Base-by-base conservation (phyloP, 2,888 invertebrate species). In the Dorcus parallelipipedus region DNA sequence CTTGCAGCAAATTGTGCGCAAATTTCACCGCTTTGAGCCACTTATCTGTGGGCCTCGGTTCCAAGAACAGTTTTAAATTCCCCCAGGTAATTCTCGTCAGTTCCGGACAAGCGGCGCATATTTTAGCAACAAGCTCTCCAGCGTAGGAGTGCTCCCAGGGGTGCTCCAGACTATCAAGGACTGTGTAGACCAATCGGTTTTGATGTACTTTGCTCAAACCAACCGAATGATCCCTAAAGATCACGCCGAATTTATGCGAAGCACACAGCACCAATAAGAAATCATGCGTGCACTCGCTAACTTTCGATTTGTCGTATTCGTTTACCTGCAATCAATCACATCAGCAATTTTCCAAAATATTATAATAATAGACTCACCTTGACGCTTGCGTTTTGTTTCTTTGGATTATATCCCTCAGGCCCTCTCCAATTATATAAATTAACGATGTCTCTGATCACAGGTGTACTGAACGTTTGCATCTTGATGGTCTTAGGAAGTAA, bases 401-500 rank as follows among this genome's bases (percentile, higher is more conserved):
- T 74, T 0, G 78, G 72, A 52, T 81, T 81, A 68, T 80, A 78
- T 17, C 78, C 80, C 8, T 78, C 79, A 0, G 89, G 88, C 0
- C 90, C 91, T 68, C 84, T 85, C 91, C 91, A 92, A 64, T 87
- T 84, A 66, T 88, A 91, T 1, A 91, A 76, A 69, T 84, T 84
- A 3, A 87, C 83, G 54, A 92, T 78, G 73, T 84, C 82, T 66
- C 85, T 85, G n/a, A 91, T 76, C 20, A 86, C 84, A 60, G 82
- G 80, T 49, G 87, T 84, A 67, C 84, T 88, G 66, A 92, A 92
- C 0, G 86, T 83, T 67, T 84, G 84, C 49, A 91, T 78, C 74
- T 91, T 91, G 40, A 84, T 80, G 2, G 90, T 90, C 78, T 91
- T 91, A 2, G 85, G 85, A 54, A 92, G 84, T 2, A 79, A 78